Evolutionary conservation across 2,888 invertebrate species (phyloP).

Genomic region (Conistra vaccinii): DNA sequence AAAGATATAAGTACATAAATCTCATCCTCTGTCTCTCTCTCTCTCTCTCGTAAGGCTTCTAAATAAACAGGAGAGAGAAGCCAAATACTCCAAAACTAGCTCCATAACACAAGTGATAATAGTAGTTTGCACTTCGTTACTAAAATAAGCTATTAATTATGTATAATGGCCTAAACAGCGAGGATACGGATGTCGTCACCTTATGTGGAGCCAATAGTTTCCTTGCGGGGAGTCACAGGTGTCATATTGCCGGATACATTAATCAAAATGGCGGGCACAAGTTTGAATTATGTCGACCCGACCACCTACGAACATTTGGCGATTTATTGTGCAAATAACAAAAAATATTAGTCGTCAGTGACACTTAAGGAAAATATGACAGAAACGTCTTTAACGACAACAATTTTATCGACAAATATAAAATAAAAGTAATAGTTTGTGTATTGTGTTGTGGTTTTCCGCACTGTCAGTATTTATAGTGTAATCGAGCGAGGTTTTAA

Average conservation of each 20-base stretch:
- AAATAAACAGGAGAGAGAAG: not conserved
- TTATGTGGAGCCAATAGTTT: conserved; percentile 65
- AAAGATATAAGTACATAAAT: not conserved
- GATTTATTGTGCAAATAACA: conserved; percentile 47
- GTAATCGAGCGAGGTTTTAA: not conserved
- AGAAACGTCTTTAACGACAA: not conserved
- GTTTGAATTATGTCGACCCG: conserved; percentile 62
- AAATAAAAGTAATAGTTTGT: not conserved
- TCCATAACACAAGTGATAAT: conserved; percentile 29
- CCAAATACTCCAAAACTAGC: conserved; percentile 12
- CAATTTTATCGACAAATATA: too few relatives aligned
- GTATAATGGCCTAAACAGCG: conserved; percentile 29
- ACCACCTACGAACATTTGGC: conserved; percentile 68
- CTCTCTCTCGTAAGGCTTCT: not conserved
- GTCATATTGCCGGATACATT: conserved; percentile 75
- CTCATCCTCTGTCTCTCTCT: not conserved
- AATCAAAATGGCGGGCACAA: conserved; percentile 68
- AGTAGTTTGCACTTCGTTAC: conserved; percentile 25
- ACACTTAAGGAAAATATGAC: conserved; percentile 30
- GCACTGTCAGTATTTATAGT: not conserved
- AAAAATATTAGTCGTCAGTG: conserved; percentile 26
- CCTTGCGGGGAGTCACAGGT: conserved; percentile 69
- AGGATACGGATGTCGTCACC: conserved; percentile 58
- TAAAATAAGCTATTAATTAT: conserved; percentile 43
- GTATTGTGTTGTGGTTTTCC: conserved; percentile 4